A percentile compares a stretch with the other conserved stretches of the same genome.
These are phyloP conservation scores for Globodera rostochiensis DNA, from an alignment of 1,140 invertebrate genomes.

Conservation along the genomic window DNA sequence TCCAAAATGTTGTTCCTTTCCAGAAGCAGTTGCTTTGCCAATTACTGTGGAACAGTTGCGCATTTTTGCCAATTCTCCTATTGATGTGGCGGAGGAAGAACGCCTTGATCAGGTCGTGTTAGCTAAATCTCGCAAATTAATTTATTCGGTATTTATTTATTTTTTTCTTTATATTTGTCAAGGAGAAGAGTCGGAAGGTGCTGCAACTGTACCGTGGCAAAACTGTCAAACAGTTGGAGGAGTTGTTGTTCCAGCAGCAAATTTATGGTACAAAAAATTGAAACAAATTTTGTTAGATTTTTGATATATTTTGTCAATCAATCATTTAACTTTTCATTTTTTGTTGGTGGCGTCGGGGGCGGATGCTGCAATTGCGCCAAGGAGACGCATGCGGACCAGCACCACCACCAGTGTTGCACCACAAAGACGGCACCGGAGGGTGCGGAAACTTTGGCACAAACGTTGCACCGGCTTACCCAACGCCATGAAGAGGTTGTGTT, in stretches of 20 bases:
- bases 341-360: not conserved
- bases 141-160: constrained; percentile 7
- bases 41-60: constrained; percentile 50
- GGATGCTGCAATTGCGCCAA: not conserved
- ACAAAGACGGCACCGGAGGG: constrained; percentile 4
- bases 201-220: constrained; percentile 42
- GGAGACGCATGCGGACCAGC: not conserved
- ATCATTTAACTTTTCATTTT: not conserved
- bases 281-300: too few relatives aligned
- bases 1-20: not conserved
- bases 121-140: too few relatives aligned
- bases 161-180: constrained; percentile 21
- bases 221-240: constrained; percentile 41
- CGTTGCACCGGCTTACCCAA: constrained; percentile 33
- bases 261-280: not conserved
- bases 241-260: constrained; percentile 29
- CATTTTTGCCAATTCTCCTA: constrained; percentile 36
- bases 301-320: too few relatives aligned
- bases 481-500: constrained; percentile 33
- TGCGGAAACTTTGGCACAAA: constrained; percentile 27
- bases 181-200: constrained; percentile 49
- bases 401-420: not conserved
- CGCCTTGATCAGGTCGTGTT: constrained; percentile 40
- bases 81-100: constrained; percentile 45
- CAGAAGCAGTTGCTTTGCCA: constrained; percentile 34